These are phyloP conservation scores for Rhea pennata DNA, from an alignment of 2,113 vertebrate species.

Conservation along the genomic window DNA sequence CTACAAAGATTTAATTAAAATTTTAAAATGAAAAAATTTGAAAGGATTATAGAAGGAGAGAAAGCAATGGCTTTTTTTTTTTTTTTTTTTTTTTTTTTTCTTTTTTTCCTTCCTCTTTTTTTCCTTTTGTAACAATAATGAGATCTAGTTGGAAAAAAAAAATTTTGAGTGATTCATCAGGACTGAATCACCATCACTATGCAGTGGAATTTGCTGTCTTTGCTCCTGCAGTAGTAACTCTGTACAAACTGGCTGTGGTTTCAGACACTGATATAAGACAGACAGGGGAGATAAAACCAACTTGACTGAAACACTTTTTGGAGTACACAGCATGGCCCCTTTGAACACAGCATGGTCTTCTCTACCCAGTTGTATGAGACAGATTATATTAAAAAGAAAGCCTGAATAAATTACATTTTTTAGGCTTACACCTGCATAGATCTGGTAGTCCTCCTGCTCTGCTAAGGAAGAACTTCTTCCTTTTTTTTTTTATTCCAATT, in stretches of 20 bases:
- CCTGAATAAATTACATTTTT: not conserved
- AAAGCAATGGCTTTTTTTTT: not conserved
- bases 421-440: not conserved
- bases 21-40: not conserved
- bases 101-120: not conserved
- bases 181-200: slow-evolving; percentile 48
- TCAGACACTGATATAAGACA: not conserved
- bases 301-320: not conserved
- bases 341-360: not conserved
- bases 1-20: not conserved
- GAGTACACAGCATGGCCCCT: not conserved
- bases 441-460: slow-evolving; percentile 6
- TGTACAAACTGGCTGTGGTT: not conserved
- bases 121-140: slow-evolving; percentile 9
- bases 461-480: not conserved
- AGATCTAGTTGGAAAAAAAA: slow-evolving; percentile 27
- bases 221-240: not conserved
- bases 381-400: not conserved
- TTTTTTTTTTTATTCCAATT: not conserved
- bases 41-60: not conserved
- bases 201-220: slow-evolving; percentile 7
- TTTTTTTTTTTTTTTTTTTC: fast-evolving
- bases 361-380: not conserved
- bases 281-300: not conserved
- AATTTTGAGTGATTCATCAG: slow-evolving; percentile 44